Base-by-base conservation (phyloP, 1,140 invertebrate genomes). In the Whitmania pigra region DNA sequence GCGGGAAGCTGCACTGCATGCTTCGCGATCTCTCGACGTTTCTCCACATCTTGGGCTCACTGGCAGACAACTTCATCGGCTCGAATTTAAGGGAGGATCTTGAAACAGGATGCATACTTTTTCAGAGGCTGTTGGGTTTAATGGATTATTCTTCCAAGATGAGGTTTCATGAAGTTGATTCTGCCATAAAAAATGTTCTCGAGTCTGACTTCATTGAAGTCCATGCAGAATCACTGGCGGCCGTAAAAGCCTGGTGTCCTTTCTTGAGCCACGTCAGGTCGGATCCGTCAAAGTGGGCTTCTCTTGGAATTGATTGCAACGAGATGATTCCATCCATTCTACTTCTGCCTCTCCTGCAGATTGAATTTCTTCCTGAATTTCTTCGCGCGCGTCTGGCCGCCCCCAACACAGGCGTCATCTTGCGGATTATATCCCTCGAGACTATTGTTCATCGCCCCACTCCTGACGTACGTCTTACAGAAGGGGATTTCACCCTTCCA, bases 181-280 rank as follows among this genome's bases (percentile, higher is more conserved):
- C 82, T 11, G 77, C 79, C 66, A 79, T 79, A 49, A 78, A 80
- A 71, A 79, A 77, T 74, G 82, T 83, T 43, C 77, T 84, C 22
- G 78, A 80, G 73, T 77, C 80, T 31, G 84, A 85, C 74, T 83
- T 85, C 74, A 80, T 84, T 70, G 81, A 84, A 80, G 83, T 85
- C n/a, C 87, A 88, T 80, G 87, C 87, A 54, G 87, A 89, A 78
- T 82, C 87, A 25, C 79, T 89, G 53, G 87, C 87, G 17, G 85
- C 88, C 6, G 78, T 89, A 29, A 86, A 88, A 78, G 86, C 88
- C 0, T 89, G 86, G 43, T 49, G 43, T 49, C 43, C 43, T 1
- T 49, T 49, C 43, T 13, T 49, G 43, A 49, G 43, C 84, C 84
- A 85, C 73, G 85, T 87, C 76, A 88, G 87, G 87, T 75, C 83